Base-by-base conservation (phyloP, 2,113 vertebrate genomes). In the Cottus gobio region DNA sequence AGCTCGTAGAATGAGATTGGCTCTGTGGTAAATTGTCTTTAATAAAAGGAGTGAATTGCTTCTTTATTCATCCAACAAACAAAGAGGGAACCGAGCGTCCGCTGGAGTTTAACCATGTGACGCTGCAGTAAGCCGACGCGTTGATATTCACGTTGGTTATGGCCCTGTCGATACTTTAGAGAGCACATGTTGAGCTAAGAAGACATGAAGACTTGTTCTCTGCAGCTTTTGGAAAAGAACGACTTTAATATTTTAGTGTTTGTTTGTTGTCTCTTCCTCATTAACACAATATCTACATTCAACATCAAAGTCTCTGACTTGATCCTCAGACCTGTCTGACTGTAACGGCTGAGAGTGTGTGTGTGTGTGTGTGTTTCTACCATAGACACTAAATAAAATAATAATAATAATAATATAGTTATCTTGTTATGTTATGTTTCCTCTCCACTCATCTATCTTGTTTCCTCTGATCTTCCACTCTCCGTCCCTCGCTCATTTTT, bases 21-120 rank as follows among this genome's bases (percentile, higher is more conserved):
- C 80, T 77, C 66, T 56, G 73, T 72, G 85, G 65, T 85, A 88
- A 89, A 87, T 70, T 34, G 80, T 73, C 80, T 90, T 86, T 79
- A 85, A 80, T 90, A 83, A 77, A 90, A 44, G 52, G 26, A 56
- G 36, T 65, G 52, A 75, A 85, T 75, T 79, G 80, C 74, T 84
- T 83, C 65, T 87, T 88, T 83, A 87, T 68, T 90, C 69, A 65
- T 63, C 9, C 73, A 37, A 26, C 64, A 74, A 78, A 89, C 70
- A 67, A n/a, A n/a, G n/a, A n/a, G n/a, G n/a, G n/a, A n/a, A n/a
- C n/a, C n/a, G 74, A 85, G 62, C 36, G 44, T 31, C 30, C 30
- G 4, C 30, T 31, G 30, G n/a, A n/a, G n/a, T n/a, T n/a, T n/a
- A n/a, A n/a, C n/a, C n/a, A n/a, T n/a, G n/a, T n/a, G n/a, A n/a